Percentiles rank a stretch among this genome's conserved stretches.
These are phyloP conservation scores for Dimorphilus gyrociliatus DNA, from an alignment of 2,888 invertebrate species.

Conservation along the genomic window DNA sequence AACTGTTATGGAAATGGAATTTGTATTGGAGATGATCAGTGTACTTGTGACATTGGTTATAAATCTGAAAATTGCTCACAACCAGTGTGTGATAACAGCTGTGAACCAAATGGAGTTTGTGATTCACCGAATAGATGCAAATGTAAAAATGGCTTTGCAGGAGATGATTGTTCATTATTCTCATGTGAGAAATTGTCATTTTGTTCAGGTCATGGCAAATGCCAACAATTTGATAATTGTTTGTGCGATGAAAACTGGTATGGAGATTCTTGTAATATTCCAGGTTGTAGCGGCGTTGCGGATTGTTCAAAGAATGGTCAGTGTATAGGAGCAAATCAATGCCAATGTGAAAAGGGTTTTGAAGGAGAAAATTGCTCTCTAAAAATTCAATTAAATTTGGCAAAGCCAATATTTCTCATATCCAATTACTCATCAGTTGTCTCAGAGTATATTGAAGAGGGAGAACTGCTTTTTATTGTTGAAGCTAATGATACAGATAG, in stretches of 20 bases:
- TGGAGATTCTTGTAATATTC: no score
- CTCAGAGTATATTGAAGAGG: no score
- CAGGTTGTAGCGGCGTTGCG: background rate
- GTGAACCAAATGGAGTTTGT: slow-evolving; percentile 2
- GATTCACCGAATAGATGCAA: background rate
- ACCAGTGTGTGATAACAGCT: background rate
- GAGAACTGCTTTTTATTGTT: no score
- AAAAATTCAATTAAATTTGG: no score
- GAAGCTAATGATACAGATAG: no score
- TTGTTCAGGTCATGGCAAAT: slow-evolving; percentile 4
- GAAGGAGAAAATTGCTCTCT: slow-evolving; percentile 1
- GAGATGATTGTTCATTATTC: slow-evolving; percentile 1
- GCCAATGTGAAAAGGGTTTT: slow-evolving; percentile 2
- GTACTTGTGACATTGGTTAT: slow-evolving; percentile 1
- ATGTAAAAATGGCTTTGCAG: slow-evolving; percentile 1
- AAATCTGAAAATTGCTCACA: background rate
- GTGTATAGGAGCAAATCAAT: slow-evolving; percentile 1
- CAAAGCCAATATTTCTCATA: no score
- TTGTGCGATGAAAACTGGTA: no score
- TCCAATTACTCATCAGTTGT: no score
- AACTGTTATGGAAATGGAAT: no score
- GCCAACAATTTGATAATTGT: no score
- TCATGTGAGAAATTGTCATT: background rate
- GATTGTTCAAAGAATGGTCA: slow-evolving; percentile 1
- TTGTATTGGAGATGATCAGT: no score